Base-by-base conservation (phyloP, 2,888 invertebrate genomes). In the Chrysodeixis includens region DNA sequence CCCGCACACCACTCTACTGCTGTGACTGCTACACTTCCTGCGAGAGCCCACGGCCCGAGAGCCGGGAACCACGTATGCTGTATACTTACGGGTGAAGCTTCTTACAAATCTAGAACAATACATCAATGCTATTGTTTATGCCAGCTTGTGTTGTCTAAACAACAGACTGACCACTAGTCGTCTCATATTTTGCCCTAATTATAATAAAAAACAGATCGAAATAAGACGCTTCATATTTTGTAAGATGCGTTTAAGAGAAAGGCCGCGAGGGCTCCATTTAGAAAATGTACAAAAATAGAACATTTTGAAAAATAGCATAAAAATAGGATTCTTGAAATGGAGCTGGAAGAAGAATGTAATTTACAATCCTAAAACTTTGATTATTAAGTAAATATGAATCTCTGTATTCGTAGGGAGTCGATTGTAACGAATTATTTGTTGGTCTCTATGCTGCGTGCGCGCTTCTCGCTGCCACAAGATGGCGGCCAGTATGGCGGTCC, bases 401-500 rank as follows among this genome's bases (percentile, higher is more conserved):
- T 76, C 80, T 59, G 63, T 67, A 66, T 68, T 73, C 67, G 66
- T 71, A 62, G 44, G 66, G 62, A 62, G 70, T 35, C 51, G 56
- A 66, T 71, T 53, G 73, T 67, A 66, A 66, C 54, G 40, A 10
- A 66, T 57, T 53, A 56, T 56, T 65, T 65, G 49, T 18, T 54
- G 51, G 49, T 76, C 69, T 72, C 69, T 73, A 71, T 69, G 78
- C 75, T 75, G 67, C 76, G 71, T 67, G 69, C 64, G 62, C 54
- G 46, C 10, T 58, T 32, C 30, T 51, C 35, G 65, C 60, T 40
- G 71, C 70, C 73, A 75, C 73, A 51, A 58, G 60, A 78, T 69
- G 82, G 66, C 70, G 69, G 70, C 53, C 68, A 66, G 57, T 40
- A 74, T 74, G 77, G 78, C 81, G 74, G 71, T 14, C 69, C 32